A percentile compares a stretch with the other conserved stretches of the same genome.
These are phyloP conservation scores for Callyntrura sp. DNA, from an alignment of 2,888 invertebrate species.

Conservation along the genomic window DNA sequence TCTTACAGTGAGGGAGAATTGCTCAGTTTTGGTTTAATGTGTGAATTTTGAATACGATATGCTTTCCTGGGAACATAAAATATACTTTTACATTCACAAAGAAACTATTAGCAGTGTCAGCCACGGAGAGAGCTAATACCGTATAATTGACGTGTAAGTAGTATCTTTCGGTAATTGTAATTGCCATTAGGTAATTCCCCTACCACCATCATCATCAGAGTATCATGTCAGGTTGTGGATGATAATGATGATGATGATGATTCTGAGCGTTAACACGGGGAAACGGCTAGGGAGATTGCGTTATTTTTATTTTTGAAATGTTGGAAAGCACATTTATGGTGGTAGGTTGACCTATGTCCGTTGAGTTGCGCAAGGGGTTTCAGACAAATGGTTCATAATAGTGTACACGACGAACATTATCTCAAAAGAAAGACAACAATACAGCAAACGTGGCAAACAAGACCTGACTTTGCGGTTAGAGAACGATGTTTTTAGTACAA, in stretches of 20 bases:
- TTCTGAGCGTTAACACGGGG: neutral
- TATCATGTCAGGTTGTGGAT: neutral
- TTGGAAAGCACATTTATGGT: neutral
- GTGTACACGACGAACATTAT: neutral
- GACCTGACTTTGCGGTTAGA: too few relatives aligned
- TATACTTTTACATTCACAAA: neutral
- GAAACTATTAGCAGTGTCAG: conserved; percentile 4
- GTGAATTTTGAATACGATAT: conserved; percentile 4
- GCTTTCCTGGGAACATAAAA: conserved; percentile 40
- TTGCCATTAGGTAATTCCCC: conserved; percentile 13
- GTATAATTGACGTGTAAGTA: neutral
- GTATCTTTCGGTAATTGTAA: conserved; percentile 14
- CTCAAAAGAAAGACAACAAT: neutral
- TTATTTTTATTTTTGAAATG: conserved; percentile 9
- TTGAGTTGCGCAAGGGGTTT: neutral
- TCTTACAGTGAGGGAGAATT: neutral
- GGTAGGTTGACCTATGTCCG: conserved; percentile 16
- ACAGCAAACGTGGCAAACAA: neutral
- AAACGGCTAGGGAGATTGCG: neutral
- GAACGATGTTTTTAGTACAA: too few relatives aligned
- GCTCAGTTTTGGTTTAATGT: conserved; percentile 2
- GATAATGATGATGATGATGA: neutral
- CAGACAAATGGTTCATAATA: neutral
- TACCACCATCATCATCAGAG: neutral
- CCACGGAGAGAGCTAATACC: neutral